Percentiles rank a stretch among this genome's conserved stretches.
phyloP scores from a whole-genome alignment of 2,797 vertebrate species.

The Knipowitschia caucasica region DNA sequence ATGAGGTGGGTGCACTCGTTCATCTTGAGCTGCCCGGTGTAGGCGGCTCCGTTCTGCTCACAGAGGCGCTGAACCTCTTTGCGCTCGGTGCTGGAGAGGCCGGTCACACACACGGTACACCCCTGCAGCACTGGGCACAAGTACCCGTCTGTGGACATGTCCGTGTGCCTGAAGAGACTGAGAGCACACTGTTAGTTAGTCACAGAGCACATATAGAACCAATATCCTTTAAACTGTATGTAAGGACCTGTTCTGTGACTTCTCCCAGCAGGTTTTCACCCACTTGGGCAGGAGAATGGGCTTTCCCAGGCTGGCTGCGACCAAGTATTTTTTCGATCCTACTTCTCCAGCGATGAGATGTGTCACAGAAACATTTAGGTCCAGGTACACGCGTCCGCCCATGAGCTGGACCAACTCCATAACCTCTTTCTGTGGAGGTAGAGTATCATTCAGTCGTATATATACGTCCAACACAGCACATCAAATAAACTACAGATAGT shows the following conservation, averaged over 20 bases:
- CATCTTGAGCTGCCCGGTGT: slow-evolving; percentile 95
- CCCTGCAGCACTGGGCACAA: slow-evolving; percentile 88
- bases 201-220: background rate
- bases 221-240: background rate
- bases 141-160: slow-evolving; percentile 81
- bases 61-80: slow-evolving; percentile 88
- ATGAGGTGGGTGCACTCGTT: slow-evolving; percentile 98
- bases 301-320: slow-evolving; percentile 90
- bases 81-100: slow-evolving; percentile 83
- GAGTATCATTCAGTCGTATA: too few relatives aligned
- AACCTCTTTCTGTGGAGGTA: slow-evolving; percentile 80
- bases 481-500: too few relatives aligned
- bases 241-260: slow-evolving; percentile 85
- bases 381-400: slow-evolving; percentile 88
- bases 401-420: slow-evolving; percentile 92
- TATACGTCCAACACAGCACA: too few relatives aligned
- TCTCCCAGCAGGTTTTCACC: slow-evolving; percentile 90
- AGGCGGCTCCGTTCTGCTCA: slow-evolving; percentile 83
- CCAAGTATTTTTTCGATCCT: slow-evolving; percentile 97
- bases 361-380: slow-evolving; percentile 90
- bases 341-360: slow-evolving; percentile 97
- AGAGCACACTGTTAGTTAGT: background rate
- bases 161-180: slow-evolving; percentile 85
- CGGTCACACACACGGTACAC: slow-evolving; percentile 92
- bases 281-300: slow-evolving; percentile 89